phyloP scores from a whole-genome alignment of 1,140 invertebrate species.

The Pseudobourletiella spinata region DNA sequence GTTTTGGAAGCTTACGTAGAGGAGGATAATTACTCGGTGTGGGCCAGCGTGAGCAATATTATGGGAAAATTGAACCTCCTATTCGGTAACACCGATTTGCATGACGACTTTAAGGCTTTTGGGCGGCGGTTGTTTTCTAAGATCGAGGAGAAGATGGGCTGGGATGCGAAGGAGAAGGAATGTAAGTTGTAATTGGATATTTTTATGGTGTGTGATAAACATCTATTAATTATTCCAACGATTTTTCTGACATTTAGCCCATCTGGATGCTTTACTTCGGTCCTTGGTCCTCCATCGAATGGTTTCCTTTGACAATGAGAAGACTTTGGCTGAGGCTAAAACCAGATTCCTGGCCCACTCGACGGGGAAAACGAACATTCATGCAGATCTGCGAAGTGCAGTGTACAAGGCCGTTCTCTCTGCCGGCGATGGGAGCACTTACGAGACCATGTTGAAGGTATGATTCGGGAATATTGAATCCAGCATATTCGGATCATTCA shows the following conservation, averaged over 20 bases:
- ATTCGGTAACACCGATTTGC: constrained; percentile 63
- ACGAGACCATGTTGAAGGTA: constrained; percentile 64
- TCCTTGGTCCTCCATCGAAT: constrained; percentile 71
- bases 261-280: constrained; percentile 73
- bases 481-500: too few species aligned
- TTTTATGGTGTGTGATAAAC: not conserved
- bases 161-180: constrained; percentile 62
- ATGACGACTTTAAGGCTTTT: constrained; percentile 59
- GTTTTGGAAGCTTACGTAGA: constrained; percentile 58
- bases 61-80: constrained; percentile 64
- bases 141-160: constrained; percentile 63
- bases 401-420: constrained; percentile 77
- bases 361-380: constrained; percentile 51
- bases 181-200: constrained; percentile 41
- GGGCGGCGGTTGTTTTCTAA: constrained; percentile 58
- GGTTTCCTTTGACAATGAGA: constrained; percentile 66
- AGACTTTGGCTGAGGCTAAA: constrained; percentile 62
- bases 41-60: constrained; percentile 74
- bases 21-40: constrained; percentile 88
- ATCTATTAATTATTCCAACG: not conserved
- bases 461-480: constrained; percentile 11
- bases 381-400: constrained; percentile 77
- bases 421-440: constrained; percentile 58
- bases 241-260: constrained; percentile 44
- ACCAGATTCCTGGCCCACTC: constrained; percentile 60